phyloP scores from a whole-genome alignment of 2,797 vertebrate genomes.

The Phoebastria nigripes region DNA sequence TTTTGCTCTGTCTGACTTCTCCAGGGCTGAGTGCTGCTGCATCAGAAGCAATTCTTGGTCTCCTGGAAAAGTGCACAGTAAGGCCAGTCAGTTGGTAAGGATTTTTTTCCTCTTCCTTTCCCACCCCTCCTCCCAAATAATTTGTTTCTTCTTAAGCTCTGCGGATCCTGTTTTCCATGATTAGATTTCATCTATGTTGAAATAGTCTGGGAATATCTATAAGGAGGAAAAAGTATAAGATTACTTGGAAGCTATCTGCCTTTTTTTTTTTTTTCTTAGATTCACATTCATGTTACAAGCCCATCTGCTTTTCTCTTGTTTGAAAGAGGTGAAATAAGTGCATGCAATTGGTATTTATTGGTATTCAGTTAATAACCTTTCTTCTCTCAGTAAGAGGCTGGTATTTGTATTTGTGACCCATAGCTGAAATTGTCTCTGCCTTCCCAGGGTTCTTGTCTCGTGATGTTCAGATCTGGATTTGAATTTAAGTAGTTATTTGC shows the following conservation, averaged over 20 bases:
- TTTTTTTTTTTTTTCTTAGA: background rate
- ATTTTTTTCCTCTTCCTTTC: conserved; percentile 3
- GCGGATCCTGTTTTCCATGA: background rate
- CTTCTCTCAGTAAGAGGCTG: background rate
- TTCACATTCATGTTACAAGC: background rate
- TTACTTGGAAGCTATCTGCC: background rate
- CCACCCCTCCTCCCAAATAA: background rate
- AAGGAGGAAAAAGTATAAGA: background rate
- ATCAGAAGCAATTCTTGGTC: conserved; percentile 48
- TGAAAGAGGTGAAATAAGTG: background rate
- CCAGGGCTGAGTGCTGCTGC: conserved; percentile 26
- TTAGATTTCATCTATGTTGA: background rate
- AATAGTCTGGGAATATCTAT: background rate
- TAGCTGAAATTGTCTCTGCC: background rate
- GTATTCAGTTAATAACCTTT: background rate
- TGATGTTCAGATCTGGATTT: background rate
- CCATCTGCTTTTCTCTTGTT: background rate
- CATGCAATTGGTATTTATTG: background rate
- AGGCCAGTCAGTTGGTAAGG: conserved; percentile 53
- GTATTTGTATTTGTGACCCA: background rate
- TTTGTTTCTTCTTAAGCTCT: background rate
- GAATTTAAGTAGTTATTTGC: background rate
- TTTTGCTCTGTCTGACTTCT: background rate
- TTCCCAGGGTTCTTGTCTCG: background rate
- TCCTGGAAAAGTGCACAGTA: conserved; percentile 57